These are phyloP conservation scores for Apodemia duryi DNA, from an alignment of 2,888 invertebrate species.

Conservation along the genomic window DNA sequence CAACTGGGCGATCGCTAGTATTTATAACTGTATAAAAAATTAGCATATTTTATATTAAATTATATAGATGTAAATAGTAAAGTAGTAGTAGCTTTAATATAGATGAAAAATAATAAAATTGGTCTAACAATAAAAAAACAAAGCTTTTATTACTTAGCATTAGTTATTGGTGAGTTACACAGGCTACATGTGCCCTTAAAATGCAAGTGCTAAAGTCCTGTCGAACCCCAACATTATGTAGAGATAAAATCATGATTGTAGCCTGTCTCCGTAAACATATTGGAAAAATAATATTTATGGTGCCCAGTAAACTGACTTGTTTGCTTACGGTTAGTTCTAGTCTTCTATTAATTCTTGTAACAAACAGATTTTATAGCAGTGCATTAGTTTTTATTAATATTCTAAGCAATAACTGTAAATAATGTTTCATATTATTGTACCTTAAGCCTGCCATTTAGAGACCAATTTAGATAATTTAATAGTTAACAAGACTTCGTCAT, in stretches of 20 bases:
- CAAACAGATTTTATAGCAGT: neutral
- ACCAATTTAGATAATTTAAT: neutral
- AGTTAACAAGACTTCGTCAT: too few relatives aligned
- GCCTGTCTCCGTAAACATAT: slow-evolving; percentile 3
- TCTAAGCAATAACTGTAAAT: neutral
- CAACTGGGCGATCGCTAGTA: too few relatives aligned
- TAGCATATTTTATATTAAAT: too few relatives aligned
- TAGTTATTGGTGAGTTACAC: too few relatives aligned
- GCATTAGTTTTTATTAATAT: neutral
- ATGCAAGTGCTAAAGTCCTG: neutral
- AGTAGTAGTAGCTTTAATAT: too few relatives aligned
- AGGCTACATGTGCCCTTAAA: too few relatives aligned
- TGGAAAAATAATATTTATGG: slow-evolving; percentile 11
- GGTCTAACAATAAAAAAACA: too few relatives aligned
- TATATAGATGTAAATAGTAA: too few relatives aligned
- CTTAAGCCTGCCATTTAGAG: neutral
- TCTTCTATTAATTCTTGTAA: neutral
- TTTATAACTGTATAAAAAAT: too few relatives aligned
- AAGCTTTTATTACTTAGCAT: too few relatives aligned
- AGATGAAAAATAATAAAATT: too few relatives aligned
- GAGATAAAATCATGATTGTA: slow-evolving; percentile 5
- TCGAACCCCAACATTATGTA: slow-evolving; percentile 5
- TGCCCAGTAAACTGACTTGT: neutral
- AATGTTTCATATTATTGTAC: neutral
- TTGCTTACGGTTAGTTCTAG: neutral